Evolutionary conservation across 1,140 invertebrate species (phyloP), one percentile per base, ranked within the genome.

Genomic region (Phocides pigmalion): DNA sequence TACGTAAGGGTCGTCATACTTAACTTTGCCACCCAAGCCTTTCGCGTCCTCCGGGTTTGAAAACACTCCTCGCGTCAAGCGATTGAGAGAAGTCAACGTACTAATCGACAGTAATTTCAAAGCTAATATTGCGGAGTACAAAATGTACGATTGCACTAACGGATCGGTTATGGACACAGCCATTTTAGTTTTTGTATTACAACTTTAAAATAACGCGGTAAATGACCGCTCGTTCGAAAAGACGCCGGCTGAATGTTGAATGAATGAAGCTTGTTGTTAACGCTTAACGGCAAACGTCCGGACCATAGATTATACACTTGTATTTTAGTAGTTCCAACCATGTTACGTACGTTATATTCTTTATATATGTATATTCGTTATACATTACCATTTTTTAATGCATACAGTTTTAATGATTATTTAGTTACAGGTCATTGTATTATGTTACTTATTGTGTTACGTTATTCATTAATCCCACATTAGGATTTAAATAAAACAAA

Each of bases 91-190:
- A 0, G 93, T 95, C 8, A 94, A 62, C 3, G 84, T n/a, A 15
- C 89, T 69, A 80, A 94, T 81, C 1, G 77, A 22, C 32, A 94
- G 49, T 68, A 94, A 81, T 70, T 95, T 94, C 3, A 94, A 17
- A 11, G 92, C 82, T 17, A 94, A 74, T 37, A 94, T 81, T 0
- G 84, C 89, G 0, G 90, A 86, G 70, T 93, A 93, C 47, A 93
- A 85, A 1, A 92, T 90, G 67, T 90, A 94, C 4, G 89, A 82
- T 41, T 86, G 74, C 15, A 94, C 90, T 0, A 87, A 74, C 2
- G 89, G 83, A 62, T 92, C 89, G 14, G 84, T 65, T 17, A 89
- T 46, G 4, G 69, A 58, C 12, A 69, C 16, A 12, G 64, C 66
- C 86, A 89, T 89, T 74, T 81, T 81, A 51, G 32, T 49, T 39